Evolutionary conservation across 2,113 vertebrate species (phyloP), one percentile per base, ranked within the genome.

Genomic region (Lonchura striata): DNA sequence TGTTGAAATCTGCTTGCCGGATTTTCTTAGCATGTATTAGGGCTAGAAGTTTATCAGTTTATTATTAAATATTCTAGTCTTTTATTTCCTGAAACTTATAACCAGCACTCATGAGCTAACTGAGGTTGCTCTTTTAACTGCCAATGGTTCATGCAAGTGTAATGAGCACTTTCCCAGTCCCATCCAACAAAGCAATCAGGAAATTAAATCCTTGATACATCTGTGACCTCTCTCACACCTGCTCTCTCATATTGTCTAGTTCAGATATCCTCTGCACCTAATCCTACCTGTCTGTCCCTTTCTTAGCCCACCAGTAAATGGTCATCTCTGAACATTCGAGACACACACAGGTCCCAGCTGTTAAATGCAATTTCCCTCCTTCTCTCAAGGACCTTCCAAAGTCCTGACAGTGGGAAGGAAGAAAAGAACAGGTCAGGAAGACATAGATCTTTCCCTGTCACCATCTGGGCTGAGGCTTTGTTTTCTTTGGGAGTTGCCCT

Each of bases 381-480:
- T 77, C 44, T 83, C 80, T 88, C 47, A 84, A 94, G 57, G 68
- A 61, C 28, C 20, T 93, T 92, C 49, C 37, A 56, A 25, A 39
- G 42, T 64, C 17, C 42, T 68, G 52, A 57, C 59, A 83, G 46
- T 60, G 42, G 53, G 42, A 89, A 95, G 47, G 54, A 76, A 87
- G 50, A 74, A 71, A 65, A 89, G 11, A 68, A 63, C 11, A 79
- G 19, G 16, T 35, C 53, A 93, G 91, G 87, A 96, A 97, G 64
- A 74, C 78, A 84, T 92, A 94, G 75, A 74, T 95, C 86, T 95
- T 92, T 52, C 41, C 12, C n/a, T 89, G 77, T 79, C 68, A 89
- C 27, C 19, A 46, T 88, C 46, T 52, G 23, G 42, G 42, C 47
- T 94, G 49, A 66, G 37, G 57, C 25, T 22, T 70, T 57, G 22